Percentiles rank a stretch among this genome's conserved stretches.
These are phyloP conservation scores for Brevimyrus niger DNA, from an alignment of 2,113 vertebrate genomes.

Conservation along the genomic window DNA sequence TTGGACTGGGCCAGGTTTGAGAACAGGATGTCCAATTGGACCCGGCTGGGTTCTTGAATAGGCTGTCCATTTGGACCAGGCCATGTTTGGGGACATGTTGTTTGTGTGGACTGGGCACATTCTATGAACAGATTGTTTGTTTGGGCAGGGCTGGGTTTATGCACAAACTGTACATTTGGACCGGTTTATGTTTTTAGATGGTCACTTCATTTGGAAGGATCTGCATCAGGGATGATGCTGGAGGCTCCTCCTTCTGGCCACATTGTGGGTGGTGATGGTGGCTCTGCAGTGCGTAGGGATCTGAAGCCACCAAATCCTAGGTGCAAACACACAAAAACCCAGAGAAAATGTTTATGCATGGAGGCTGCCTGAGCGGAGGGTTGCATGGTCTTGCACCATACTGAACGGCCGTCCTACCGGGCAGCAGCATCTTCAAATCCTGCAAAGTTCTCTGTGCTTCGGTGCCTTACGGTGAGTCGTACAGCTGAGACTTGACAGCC, in stretches of 20 bases:
- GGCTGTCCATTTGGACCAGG: background rate
- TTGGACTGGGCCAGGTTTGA: background rate
- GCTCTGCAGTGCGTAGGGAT: background rate
- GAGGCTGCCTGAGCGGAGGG: background rate
- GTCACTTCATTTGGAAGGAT: background rate
- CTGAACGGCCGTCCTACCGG: conserved; percentile 9
- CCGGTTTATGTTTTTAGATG: background rate
- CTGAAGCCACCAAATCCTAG: background rate
- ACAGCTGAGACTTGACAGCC: background rate
- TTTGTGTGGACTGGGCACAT: background rate
- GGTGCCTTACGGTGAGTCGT: background rate
- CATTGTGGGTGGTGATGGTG: background rate
- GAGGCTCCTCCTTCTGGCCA: background rate
- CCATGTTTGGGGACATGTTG: background rate
- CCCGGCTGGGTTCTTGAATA: background rate
- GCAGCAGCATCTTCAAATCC: background rate
- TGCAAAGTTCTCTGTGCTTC: background rate
- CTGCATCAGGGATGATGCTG: background rate
- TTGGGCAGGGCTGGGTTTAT: background rate
- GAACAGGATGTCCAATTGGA: background rate
- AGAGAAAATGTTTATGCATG: conserved; percentile 11
- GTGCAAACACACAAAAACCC: background rate
- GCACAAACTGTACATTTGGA: background rate
- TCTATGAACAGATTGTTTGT: background rate
- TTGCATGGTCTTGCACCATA: conserved; percentile 28